These are phyloP conservation scores for Anguilla marmorata DNA, from an alignment of 2,797 vertebrate genomes.

Conservation along the genomic window DNA sequence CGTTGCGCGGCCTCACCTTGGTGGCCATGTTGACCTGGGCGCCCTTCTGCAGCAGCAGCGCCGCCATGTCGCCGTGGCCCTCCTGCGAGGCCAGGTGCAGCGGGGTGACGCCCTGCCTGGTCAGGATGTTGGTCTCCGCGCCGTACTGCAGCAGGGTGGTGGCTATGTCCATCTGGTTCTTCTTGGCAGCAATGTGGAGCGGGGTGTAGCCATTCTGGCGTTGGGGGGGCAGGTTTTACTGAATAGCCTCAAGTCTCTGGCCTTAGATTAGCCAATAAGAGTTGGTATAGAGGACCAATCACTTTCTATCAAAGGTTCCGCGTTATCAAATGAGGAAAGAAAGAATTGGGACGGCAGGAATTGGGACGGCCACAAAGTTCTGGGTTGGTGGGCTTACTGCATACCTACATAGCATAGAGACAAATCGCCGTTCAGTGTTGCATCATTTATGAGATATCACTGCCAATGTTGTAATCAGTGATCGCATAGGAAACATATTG, in stretches of 20 bases:
- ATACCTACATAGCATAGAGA: not conserved
- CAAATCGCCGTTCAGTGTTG: not conserved
- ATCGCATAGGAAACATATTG: not conserved
- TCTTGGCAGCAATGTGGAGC: constrained; percentile 96
- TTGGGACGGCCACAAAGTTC: not conserved
- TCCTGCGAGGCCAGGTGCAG: constrained; percentile 94
- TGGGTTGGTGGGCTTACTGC: not conserved
- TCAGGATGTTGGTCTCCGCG: constrained; percentile 88
- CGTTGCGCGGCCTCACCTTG: constrained; percentile 76
- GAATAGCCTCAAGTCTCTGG: not conserved
- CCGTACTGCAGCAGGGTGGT: constrained; percentile 84
- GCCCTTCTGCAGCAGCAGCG: constrained; percentile 84
- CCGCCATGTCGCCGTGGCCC: constrained; percentile 86
- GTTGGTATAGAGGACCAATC: not conserved
- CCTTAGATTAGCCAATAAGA: not conserved
- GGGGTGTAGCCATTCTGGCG: constrained; percentile 94
- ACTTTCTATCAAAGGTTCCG: not conserved
- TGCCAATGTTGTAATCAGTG: not conserved
- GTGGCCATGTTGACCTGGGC: constrained; percentile 82
- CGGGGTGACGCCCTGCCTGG: constrained; percentile 91
- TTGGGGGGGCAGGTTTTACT: not conserved
- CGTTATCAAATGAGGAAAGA: not conserved
- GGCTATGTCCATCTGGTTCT: constrained; percentile 97
- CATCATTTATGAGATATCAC: not conserved
- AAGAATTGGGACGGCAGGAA: not conserved